A percentile compares a stretch with the other conserved stretches of the same genome.
Evolutionary conservation across 2,113 vertebrate species (phyloP).

Genomic region (Archocentrus centrarchus): DNA sequence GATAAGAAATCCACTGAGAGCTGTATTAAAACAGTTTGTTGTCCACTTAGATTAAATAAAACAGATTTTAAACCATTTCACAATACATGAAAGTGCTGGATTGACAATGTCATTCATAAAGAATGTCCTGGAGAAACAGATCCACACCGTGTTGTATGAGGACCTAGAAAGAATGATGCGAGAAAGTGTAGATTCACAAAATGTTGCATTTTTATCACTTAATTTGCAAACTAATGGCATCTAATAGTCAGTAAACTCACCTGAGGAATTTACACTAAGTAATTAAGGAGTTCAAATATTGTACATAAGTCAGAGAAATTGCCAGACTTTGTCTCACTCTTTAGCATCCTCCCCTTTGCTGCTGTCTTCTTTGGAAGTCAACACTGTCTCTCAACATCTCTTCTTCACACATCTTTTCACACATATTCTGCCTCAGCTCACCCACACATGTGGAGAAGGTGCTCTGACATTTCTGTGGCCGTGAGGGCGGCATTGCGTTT

Average conservation of each 20-base stretch:
- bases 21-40: neutral
- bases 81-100: neutral
- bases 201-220: neutral
- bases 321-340: neutral
- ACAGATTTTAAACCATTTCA: neutral
- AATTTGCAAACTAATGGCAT: neutral
- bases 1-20: neutral
- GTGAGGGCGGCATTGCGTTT: neutral
- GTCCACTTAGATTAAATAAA: neutral
- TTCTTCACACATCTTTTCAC: slow-evolving; percentile 30
- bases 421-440: neutral
- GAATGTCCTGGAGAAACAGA: neutral
- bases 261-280: too few species aligned
- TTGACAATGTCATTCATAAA: too few species aligned
- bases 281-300: neutral
- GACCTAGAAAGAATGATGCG: neutral
- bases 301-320: neutral
- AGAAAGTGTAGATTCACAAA: neutral
- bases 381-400: slow-evolving; percentile 5
- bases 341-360: neutral
- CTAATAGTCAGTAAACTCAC: neutral
- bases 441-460: slow-evolving; percentile 29
- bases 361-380: neutral
- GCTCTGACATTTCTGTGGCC: slow-evolving; percentile 42
- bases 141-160: neutral